Evolutionary conservation across 2,888 invertebrate genomes (phyloP), one percentile per base, ranked within the genome.

Genomic region (Drosophila borealis): DNA sequence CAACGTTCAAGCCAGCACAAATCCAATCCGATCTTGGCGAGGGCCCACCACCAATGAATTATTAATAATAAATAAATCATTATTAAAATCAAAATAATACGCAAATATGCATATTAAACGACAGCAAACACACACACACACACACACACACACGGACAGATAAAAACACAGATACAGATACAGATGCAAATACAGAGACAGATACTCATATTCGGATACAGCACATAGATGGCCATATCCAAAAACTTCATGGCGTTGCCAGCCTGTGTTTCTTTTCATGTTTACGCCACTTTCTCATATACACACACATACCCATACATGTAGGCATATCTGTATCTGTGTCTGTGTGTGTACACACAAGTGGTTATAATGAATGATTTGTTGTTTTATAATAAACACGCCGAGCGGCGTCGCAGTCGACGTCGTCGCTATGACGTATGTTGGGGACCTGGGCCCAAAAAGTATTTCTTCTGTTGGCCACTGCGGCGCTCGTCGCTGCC

Each of bases 51-150:
- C 84, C 84, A 90, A 91, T 91, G 91, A 90, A 89, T 91, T 91
- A 90, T 91, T 91, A 90, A 91, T 89, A 90, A 91, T 89, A 91
- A 91, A 91, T 91, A 91, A 91, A 91, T 91, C 90, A 91, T 87
- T 91, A 91, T 90, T 90, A 90, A 90, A 89, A 88, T 91, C 90
- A 90, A 89, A 91, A 88, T 90, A 89, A 82, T 80, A 84, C 89
- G 78, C 88, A 89, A 88, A 90, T 90, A 80, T 89, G 80, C 86
- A 89, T 82, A 89, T 80, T 89, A 86, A 74, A 75, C 50, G 78
- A 87, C 81, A 80, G 69, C 60, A 53, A 42, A 61, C 33, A 42
- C 46, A 69, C 54, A 59, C 36, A 64, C 17, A 8, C 8, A 29
- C 25, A 8, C 8, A 29, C 25, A 25, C 29, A 29, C 29, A 29